Evolutionary conservation across 2,888 invertebrate genomes (phyloP).

Genomic region (Bibio marci): DNA sequence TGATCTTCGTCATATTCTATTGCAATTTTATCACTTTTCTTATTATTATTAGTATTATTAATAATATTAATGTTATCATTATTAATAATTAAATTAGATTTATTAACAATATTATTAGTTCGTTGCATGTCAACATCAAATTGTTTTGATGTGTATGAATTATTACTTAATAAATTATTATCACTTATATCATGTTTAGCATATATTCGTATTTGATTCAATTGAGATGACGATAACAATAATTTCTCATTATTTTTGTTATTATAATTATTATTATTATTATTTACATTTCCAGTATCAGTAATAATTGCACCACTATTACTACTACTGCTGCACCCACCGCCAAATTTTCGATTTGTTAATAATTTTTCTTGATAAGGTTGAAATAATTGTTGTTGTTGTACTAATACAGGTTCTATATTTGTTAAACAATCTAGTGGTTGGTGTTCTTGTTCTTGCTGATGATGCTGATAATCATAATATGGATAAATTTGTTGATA

Average conservation of each 20-base stretch:
- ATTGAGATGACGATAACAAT: conserved; percentile 4
- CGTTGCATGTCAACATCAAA: too few relatives aligned
- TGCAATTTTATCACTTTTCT: conserved; percentile 15
- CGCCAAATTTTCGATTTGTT: conserved; percentile 10
- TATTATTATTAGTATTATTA: conserved; percentile 1
- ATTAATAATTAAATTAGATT: background rate
- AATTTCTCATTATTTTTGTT: too few relatives aligned
- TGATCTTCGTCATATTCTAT: conserved; percentile 11
- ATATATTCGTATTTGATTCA: background rate
- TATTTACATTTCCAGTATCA: too few relatives aligned
- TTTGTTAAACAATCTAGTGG: background rate
- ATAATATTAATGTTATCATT: background rate
- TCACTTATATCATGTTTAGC: too few relatives aligned
- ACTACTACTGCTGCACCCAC: conserved; percentile 11
- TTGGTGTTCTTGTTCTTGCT: too few relatives aligned
- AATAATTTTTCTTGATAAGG: conserved; percentile 10
- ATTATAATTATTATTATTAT: too few relatives aligned
- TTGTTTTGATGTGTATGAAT: conserved; percentile 5
- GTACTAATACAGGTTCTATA: background rate
- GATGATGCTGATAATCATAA: too few relatives aligned
- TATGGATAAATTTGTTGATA: too few relatives aligned
- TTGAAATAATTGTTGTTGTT: background rate
- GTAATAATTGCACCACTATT: too few relatives aligned
- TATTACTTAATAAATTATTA: background rate
- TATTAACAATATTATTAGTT: conserved; percentile 6